Evolutionary conservation across 2,888 invertebrate genomes (phyloP).

Genomic region (Drosophila fungiperda): DNA sequence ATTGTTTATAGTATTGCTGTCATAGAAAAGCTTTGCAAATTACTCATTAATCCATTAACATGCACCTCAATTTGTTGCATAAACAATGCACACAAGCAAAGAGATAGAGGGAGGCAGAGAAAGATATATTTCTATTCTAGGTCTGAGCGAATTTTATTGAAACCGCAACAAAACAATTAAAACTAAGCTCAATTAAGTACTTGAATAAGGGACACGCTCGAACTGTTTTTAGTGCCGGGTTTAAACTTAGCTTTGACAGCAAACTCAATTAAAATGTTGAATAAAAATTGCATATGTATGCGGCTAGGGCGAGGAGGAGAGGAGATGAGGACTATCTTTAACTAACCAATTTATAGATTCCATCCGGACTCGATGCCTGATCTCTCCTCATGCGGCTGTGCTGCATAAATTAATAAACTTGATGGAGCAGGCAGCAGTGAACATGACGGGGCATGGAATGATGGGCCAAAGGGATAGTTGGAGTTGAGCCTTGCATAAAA

Average conservation of each 20-base stretch:
- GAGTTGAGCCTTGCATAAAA: slow-evolving; percentile 56
- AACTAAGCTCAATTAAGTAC: slow-evolving; percentile 51
- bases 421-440: slow-evolving; percentile 32
- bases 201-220: slow-evolving; percentile 26
- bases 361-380: slow-evolving; percentile 10
- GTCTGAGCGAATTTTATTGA: slow-evolving; percentile 72
- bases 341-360: slow-evolving; percentile 53
- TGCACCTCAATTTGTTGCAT: slow-evolving; percentile 54
- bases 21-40: slow-evolving; percentile 15
- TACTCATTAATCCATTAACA: slow-evolving; percentile 53
- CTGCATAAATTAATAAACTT: slow-evolving; percentile 80
- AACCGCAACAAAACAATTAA: slow-evolving; percentile 77
- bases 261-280: slow-evolving; percentile 78
- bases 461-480: background rate
- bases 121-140: slow-evolving; percentile 2
- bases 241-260: slow-evolving; percentile 75
- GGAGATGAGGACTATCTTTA: slow-evolving; percentile 40
- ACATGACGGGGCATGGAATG: background rate
- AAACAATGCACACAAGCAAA: background rate
- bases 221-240: slow-evolving; percentile 29
- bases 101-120: background rate
- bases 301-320: background rate
- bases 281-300: slow-evolving; percentile 71
- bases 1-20: slow-evolving; percentile 15
- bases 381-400: slow-evolving; percentile 29